Percentiles rank a stretch among this genome's conserved stretches.
phyloP scores from a whole-genome alignment of 2,888 invertebrate species.

The Drosophila suboccidentalis region DNA sequence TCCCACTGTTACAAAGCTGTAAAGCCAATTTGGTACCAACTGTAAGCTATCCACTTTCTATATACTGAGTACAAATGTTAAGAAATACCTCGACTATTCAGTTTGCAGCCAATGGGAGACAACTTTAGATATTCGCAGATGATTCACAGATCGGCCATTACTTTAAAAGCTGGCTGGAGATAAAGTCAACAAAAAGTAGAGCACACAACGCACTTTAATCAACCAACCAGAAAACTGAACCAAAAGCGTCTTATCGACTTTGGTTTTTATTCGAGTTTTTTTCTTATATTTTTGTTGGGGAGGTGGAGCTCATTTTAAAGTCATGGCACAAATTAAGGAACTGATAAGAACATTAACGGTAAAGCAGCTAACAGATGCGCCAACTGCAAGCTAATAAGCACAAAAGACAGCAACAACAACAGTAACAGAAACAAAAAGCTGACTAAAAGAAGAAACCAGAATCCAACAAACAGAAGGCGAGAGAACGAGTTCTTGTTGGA shows the following conservation, averaged over 20 bases:
- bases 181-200: slow-evolving; percentile 37
- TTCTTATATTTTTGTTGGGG: slow-evolving; percentile 19
- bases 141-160: slow-evolving; percentile 47
- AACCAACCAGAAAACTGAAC: slow-evolving; percentile 77
- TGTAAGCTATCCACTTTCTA: neutral
- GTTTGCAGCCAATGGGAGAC: slow-evolving; percentile 41
- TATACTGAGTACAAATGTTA: neutral
- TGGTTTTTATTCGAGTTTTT: neutral
- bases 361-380: slow-evolving; percentile 76
- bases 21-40: neutral
- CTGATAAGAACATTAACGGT: slow-evolving; percentile 64
- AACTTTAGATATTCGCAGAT: slow-evolving; percentile 12
- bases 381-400: slow-evolving; percentile 51
- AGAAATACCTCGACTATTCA: neutral
- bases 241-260: slow-evolving; percentile 10
- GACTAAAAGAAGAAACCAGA: slow-evolving; percentile 2
- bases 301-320: slow-evolving; percentile 71
- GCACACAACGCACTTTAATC: slow-evolving; percentile 69
- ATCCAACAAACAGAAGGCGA: slow-evolving; percentile 30
- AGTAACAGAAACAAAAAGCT: neutral
- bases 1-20: neutral
- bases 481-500: slow-evolving; percentile 68
- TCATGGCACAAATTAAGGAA: slow-evolving; percentile 47
- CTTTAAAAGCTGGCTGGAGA: slow-evolving; percentile 22
- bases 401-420: slow-evolving; percentile 1